Base-by-base conservation (phyloP, 2,888 invertebrate genomes). In the Drosophila cracens region DNA sequence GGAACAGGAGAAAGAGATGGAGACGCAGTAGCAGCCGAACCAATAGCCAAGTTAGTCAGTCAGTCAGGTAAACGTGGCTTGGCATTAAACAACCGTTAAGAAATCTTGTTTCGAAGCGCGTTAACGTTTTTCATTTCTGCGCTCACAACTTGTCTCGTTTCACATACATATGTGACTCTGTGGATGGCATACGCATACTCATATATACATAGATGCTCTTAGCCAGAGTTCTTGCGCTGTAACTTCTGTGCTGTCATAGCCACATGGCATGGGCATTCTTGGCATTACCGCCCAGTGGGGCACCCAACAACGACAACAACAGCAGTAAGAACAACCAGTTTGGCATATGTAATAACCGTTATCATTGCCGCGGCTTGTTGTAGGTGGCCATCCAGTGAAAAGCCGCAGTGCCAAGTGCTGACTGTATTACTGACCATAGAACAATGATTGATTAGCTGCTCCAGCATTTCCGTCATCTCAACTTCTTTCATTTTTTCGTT, bases 51-150 rank as follows among this genome's bases (percentile, higher is more conserved):
- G 76, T 82, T 76, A 81, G 82, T 82, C 81, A 82, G 69, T 79
- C 79, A 81, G 81, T 71, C 82, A 86, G 79, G 72, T 70, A 83
- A 79, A 80, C 83, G 77, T 76, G 83, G 78, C 70, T 89, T 87
- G 77, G 78, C 81, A 86, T 84, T 79, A 88, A 89, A 91, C 76
- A 83, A 90, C 90, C 90, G 91, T 91, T 91, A 91, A 89, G 85
- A 90, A 90, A 90, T 88, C 88, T 88, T 73, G 88, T 88, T 88
- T 87, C 72, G 70, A 82, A 82, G 83, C 76, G 83, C 84, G 79
- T 84, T 83, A 83, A 80, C 74, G 66, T 69, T 61, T 52, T 56
- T 54, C 38, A 16, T 38, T 64, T 53, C 57, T 56, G 52, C 53
- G 54, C 77, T 67, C 27, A 59, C 59, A 81, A 74, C 80, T 78